These are phyloP conservation scores for Sarotherodon lohbergeri DNA, from an alignment of 2,113 vertebrate species.

Conservation along the genomic window DNA sequence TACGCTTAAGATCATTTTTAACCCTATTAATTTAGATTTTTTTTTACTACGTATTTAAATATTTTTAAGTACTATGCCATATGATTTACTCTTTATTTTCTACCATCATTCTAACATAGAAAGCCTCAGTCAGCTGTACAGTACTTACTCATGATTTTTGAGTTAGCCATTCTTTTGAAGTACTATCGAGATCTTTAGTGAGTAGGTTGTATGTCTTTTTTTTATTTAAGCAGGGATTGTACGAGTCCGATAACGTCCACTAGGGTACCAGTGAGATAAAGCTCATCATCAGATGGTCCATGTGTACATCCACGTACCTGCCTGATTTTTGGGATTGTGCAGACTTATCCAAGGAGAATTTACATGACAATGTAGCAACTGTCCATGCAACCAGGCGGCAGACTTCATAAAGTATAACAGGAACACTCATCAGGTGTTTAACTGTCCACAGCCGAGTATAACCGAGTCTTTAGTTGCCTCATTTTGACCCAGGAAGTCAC, in stretches of 20 bases:
- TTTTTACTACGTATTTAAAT: background rate
- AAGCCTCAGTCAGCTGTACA: background rate
- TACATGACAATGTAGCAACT: background rate
- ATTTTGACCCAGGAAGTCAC: background rate
- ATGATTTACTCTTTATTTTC: background rate
- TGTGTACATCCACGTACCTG: background rate
- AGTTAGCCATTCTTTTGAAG: background rate
- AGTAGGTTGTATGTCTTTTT: background rate
- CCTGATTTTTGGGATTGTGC: background rate
- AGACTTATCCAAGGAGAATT: background rate
- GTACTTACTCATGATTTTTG: background rate
- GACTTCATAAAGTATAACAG: background rate
- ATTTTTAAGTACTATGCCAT: background rate
- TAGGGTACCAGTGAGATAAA: background rate
- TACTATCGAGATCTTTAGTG: accelerated
- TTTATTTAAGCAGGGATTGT: background rate
- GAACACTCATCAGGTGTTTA: background rate
- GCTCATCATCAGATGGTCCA: background rate
- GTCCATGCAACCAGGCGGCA: background rate
- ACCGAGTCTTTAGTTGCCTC: background rate
- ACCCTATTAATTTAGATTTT: background rate
- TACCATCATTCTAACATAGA: background rate
- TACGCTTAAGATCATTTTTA: background rate
- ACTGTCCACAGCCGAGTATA: background rate
- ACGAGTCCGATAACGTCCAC: background rate